Percentiles rank a stretch among this genome's conserved stretches.
Conservation (phyloP, 2,113 vertebrate genomes). For the Pongo pygmaeus region DNA sequence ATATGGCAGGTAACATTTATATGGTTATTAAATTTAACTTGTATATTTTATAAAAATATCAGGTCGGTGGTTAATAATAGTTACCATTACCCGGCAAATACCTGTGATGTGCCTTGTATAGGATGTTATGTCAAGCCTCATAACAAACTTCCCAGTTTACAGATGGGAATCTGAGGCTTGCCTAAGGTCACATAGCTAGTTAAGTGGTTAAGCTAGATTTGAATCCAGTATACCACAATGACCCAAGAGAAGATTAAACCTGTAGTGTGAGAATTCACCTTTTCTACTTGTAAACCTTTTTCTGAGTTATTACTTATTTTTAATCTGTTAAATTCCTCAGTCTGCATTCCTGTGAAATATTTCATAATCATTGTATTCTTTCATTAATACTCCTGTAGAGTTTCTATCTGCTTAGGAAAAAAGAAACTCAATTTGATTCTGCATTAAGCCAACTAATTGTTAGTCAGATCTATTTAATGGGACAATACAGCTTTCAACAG, state of each 20-base stretch:
- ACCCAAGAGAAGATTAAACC: not conserved
- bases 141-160: not conserved
- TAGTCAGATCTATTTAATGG: not conserved
- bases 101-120: not conserved
- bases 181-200: not conserved
- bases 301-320: not conserved
- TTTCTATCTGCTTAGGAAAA: not conserved
- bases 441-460: not conserved
- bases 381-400: not conserved
- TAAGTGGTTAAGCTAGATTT: not conserved
- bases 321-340: not conserved
- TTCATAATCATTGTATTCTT: not conserved
- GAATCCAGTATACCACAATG: not conserved
- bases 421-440: not conserved
- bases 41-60: not conserved
- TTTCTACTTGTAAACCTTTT: slow-evolving; percentile 5
- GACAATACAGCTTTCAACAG: not conserved
- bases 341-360: not conserved
- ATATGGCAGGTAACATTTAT: not conserved
- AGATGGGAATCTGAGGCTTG: not conserved
- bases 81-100: not conserved
- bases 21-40: slow-evolving; percentile 5
- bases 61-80: not conserved
- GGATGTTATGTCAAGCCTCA: not conserved
- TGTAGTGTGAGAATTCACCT: not conserved